phyloP scores from a whole-genome alignment of 2,888 invertebrate species.

The Patella depressa region DNA sequence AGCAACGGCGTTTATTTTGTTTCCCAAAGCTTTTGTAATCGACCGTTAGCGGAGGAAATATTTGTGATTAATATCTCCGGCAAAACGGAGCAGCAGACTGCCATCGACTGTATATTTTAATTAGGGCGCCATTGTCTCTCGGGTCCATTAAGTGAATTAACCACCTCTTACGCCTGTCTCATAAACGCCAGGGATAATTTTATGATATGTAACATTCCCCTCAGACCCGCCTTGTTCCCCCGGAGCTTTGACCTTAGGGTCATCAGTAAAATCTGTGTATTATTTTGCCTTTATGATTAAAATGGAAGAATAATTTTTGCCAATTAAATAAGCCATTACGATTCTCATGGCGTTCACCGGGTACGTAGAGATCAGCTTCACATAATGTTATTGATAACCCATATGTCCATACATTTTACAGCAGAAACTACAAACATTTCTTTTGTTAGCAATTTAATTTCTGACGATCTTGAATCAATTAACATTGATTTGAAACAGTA shows the following conservation, averaged over 20 bases:
- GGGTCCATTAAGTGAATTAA: conserved; percentile 10
- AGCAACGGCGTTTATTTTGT: conserved; percentile 8
- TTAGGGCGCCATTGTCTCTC: background rate
- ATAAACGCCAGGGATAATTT: conserved; percentile 9
- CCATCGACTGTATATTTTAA: conserved; percentile 2
- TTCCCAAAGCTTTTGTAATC: conserved; percentile 7
- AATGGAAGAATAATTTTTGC: no score
- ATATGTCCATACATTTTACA: no score
- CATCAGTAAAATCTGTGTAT: conserved; percentile 7
- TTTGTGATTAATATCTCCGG: background rate
- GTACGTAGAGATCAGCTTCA: no score
- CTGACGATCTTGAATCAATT: no score
- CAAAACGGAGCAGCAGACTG: background rate
- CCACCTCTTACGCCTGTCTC: conserved; percentile 8
- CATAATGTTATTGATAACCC: no score
- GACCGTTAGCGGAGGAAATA: background rate
- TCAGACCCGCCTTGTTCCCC: background rate
- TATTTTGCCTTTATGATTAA: background rate
- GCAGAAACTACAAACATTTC: no score
- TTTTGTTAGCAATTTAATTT: no score
- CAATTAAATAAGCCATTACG: no score
- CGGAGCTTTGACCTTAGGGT: background rate
- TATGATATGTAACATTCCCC: conserved; percentile 4
- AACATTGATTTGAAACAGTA: no score
- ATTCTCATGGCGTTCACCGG: no score